A percentile compares a stretch with the other conserved stretches of the same genome.
phyloP scores from a whole-genome alignment of 2,113 vertebrate species.

The Mormyrus iriodes region DNA sequence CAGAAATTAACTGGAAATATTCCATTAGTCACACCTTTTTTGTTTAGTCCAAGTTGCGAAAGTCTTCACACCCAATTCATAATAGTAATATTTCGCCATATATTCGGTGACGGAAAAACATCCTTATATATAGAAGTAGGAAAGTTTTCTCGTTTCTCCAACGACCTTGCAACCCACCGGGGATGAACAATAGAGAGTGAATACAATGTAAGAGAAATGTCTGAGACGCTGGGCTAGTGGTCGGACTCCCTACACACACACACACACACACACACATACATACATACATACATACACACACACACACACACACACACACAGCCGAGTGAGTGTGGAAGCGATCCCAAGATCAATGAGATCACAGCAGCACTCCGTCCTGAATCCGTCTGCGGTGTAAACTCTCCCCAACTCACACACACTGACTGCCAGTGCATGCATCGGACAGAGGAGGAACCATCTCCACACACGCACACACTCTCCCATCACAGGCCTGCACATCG shows the following conservation, averaged over 20 bases:
- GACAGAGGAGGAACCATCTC: neutral
- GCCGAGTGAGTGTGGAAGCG: neutral
- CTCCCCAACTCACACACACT: neutral
- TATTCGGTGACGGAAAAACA: neutral
- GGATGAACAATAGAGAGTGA: slow-evolving; percentile 14
- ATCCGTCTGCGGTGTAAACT: neutral
- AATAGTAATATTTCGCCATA: neutral
- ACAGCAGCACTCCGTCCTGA: neutral
- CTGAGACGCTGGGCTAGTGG: slow-evolving; percentile 8
- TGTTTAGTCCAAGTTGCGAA: neutral
- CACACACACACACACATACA: neutral
- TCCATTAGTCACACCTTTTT: neutral
- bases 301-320: neutral
- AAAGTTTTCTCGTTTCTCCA: neutral
- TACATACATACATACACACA: neutral
- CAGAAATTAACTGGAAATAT: neutral
- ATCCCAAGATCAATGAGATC: neutral
- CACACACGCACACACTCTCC: neutral
- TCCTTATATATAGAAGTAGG: neutral
- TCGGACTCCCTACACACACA: neutral
- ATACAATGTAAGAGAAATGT: slow-evolving; percentile 12
- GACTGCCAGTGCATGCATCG: neutral
- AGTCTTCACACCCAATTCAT: neutral
- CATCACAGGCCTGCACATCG: neutral
- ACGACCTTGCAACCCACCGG: neutral